These are phyloP conservation scores for Prunella strophiata DNA, from an alignment of 2,797 vertebrate genomes.

Conservation along the genomic window DNA sequence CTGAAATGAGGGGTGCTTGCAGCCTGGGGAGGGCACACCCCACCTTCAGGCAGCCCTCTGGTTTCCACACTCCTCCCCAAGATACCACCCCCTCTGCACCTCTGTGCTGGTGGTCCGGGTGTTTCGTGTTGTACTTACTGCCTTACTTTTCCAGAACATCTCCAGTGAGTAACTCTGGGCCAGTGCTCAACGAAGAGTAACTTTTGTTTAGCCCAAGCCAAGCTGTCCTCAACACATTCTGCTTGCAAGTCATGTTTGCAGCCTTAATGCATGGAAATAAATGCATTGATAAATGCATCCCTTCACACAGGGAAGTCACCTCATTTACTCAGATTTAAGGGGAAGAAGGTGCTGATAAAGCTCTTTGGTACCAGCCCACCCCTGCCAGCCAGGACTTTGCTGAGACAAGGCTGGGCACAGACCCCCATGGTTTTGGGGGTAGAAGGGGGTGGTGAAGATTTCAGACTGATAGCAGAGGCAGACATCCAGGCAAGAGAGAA, in stretches of 20 bases:
- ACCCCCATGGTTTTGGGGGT: fast-evolving
- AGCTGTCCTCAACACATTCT: not conserved
- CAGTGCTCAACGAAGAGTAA: fast-evolving
- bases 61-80: not conserved
- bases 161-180: not conserved
- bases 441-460: not conserved
- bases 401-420: not conserved
- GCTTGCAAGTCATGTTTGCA: not conserved
- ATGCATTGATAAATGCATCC: not conserved
- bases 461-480: not conserved
- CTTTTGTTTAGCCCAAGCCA: not conserved
- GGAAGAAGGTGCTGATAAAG: not conserved
- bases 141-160: conserved; percentile 40
- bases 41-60: not conserved
- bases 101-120: not conserved
- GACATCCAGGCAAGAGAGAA: not conserved
- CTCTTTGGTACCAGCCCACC: fast-evolving
- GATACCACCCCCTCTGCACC: not conserved
- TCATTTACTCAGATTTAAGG: not conserved
- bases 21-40: not conserved
- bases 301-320: not conserved
- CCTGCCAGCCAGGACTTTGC: not conserved
- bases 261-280: not conserved
- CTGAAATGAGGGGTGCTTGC: not conserved
- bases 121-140: not conserved